Conservation (phyloP, 2,113 vertebrate species). For the Bathybates hornii region DNA sequence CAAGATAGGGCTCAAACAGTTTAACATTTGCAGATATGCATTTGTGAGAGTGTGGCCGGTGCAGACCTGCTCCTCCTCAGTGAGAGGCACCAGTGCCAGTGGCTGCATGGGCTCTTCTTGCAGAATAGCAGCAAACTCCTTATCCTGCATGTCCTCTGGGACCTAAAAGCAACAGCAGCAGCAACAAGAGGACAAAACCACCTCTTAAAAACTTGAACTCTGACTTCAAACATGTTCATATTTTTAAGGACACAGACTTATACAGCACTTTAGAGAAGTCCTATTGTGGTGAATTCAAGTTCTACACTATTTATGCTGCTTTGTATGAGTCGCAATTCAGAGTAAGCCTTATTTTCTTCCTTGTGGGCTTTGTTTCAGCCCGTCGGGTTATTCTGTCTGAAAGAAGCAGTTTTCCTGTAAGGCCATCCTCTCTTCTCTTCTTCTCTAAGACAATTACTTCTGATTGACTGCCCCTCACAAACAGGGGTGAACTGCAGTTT, state of each 20-base stretch:
- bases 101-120: constrained; percentile 88
- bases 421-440: not conserved
- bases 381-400: not conserved
- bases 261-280: accelerated
- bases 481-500: not conserved
- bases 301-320: not conserved
- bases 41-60: not conserved
- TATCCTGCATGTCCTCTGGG: constrained; percentile 89
- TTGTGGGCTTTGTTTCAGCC: not conserved
- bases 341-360: not conserved
- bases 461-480: not conserved
- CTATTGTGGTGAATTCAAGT: not conserved
- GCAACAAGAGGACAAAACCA: not conserved
- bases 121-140: constrained; percentile 86
- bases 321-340: not conserved
- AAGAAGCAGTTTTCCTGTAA: not conserved
- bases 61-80: constrained; percentile 87
- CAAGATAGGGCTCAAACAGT: not conserved
- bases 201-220: not conserved
- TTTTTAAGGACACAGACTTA: not conserved
- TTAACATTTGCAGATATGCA: not conserved
- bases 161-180: constrained; percentile 63
- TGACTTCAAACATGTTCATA: not conserved
- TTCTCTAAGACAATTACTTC: not conserved
- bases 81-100: constrained; percentile 84